Percentiles rank a stretch among this genome's conserved stretches.
phyloP scores from a whole-genome alignment of 2,113 vertebrate genomes.

The Hipposideros armiger region DNA sequence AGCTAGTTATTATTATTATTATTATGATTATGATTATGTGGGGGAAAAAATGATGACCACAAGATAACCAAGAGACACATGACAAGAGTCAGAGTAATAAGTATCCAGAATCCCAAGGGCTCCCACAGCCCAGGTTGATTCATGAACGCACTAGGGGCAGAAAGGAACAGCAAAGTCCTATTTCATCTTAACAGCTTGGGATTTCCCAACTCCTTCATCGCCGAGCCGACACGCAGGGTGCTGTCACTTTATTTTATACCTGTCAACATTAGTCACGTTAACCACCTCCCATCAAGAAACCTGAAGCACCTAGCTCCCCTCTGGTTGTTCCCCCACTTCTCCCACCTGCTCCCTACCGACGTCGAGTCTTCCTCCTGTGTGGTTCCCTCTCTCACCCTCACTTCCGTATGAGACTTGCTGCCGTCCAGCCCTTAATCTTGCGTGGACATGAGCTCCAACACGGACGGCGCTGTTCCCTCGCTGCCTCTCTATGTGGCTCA shows the following conservation, averaged over 20 bases:
- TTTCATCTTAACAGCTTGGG: background rate
- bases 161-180: background rate
- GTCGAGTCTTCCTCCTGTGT: background rate
- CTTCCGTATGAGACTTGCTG: too few species aligned
- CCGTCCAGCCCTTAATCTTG: background rate
- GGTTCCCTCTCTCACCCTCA: too few species aligned
- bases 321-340: background rate
- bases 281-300: background rate
- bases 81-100: background rate
- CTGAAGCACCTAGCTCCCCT: background rate
- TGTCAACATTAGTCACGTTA: background rate
- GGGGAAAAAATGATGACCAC: too few species aligned
- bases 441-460: rapidly evolving
- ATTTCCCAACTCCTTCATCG: background rate
- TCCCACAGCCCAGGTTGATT: background rate
- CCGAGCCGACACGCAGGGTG: background rate
- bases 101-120: background rate
- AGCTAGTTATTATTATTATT: background rate
- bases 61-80: background rate
- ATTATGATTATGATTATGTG: too few species aligned
- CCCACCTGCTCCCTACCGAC: too few species aligned
- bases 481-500: background rate
- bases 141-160: background rate
- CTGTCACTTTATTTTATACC: constrained; percentile 14
- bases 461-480: too few species aligned